Conservation (phyloP, 2,113 vertebrate species). For the Gasterosteus nipponicus region DNA sequence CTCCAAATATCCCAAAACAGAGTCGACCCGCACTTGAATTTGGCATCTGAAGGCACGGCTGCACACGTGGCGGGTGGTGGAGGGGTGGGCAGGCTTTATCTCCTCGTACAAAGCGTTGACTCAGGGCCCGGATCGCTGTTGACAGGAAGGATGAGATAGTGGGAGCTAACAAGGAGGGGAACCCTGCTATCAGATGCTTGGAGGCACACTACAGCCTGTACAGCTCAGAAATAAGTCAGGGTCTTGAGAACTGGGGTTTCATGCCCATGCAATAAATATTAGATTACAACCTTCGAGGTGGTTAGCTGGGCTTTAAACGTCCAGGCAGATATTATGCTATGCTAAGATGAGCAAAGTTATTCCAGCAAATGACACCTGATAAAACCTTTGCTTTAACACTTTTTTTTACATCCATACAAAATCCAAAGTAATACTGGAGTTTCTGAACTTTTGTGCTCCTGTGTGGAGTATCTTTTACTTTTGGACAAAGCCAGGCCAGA, state of each 20-base stretch:
- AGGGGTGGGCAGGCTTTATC: conserved; percentile 50
- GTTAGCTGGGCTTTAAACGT: background rate
- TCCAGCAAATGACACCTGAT: background rate
- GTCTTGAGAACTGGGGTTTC: background rate
- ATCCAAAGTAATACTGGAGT: background rate
- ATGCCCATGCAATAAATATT: background rate
- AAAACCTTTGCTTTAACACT: background rate
- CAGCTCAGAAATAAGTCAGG: background rate
- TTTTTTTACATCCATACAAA: background rate
- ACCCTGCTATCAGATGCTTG: conserved; percentile 25
- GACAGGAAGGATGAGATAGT: conserved; percentile 55
- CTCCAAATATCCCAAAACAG: background rate
- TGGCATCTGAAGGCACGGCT: conserved; percentile 19
- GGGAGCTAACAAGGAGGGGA: too few relatives aligned
- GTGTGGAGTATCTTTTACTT: background rate
- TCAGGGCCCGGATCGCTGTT: conserved; percentile 44
- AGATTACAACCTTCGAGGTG: background rate
- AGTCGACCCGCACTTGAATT: conserved; percentile 16
- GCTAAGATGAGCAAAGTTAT: background rate
- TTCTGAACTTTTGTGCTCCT: background rate
- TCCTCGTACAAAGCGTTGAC: conserved; percentile 54
- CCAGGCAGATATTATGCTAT: background rate
- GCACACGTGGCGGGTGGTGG: background rate
- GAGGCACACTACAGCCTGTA: conserved; percentile 12
- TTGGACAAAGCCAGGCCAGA: background rate